Evolutionary conservation across 37 sponge, comb jelly and placozoan genomes (phyloP), one percentile per base, ranked within the genome.

Genomic region (Halichondria panicea): DNA sequence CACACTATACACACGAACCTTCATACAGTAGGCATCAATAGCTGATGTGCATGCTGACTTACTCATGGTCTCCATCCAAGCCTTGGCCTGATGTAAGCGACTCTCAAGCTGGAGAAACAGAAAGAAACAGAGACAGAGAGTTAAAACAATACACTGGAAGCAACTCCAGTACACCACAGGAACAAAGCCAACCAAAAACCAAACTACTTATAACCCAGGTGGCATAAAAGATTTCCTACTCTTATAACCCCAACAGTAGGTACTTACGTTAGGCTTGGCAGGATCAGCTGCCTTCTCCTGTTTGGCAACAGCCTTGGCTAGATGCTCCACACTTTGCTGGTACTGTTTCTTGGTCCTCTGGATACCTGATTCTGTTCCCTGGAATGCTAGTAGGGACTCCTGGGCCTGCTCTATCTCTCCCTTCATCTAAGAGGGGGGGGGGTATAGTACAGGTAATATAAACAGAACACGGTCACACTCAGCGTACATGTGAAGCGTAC

Each of bases 381-480:
- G 57, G 31, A 66, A 56, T 3, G 9, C 1, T 0, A 21, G 1
- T 21, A 86, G 68, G 19, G 60, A 33, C 13, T 79, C 74, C 40
- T 56, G 43, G 3, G 87, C 80, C 36, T 55, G n/a, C 33, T 79
- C 87, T 73, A 86, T 79, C 50, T 86, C 87, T 35, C 87, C 87
- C 39, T 43, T 79, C 43, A 79, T 37, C 87, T 86, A 54, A n/a
- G 37, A 37, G n/a, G 27, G 31, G 32, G 3, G 34, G 30, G 52
- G 13, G 27, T 3, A 28, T 8, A 37, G 38, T 15, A 31, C 19
- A 27, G 38, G 7, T 36, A 19, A 5, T 5, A 7, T 6, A 28
- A 39, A 32, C 6, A 19, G 19, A 39, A 19, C n/a, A n/a, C n/a
- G n/a, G n/a, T n/a, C n/a, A n/a, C n/a, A n/a, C n/a, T n/a, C n/a